Evolutionary conservation across 2,797 vertebrate species (phyloP), one percentile per base, ranked within the genome.

Genomic region (Pseudochirops cupreus): DNA sequence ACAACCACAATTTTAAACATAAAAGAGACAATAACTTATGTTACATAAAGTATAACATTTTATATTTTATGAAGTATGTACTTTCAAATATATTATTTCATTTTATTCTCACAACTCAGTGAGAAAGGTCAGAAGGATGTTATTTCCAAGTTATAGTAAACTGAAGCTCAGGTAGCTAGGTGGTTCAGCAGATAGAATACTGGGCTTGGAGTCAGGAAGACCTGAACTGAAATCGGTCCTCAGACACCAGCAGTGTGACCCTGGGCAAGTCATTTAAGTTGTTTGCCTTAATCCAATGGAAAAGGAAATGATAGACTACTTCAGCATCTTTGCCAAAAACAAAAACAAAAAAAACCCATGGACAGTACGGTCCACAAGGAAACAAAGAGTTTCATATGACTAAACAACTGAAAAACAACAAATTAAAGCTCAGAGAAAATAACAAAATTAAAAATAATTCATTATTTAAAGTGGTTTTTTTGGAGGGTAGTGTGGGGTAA

Each of bases 1-100:
- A 3, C 33, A n/a, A 1, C 54, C 90, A 89, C 13, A 92, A 92
- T 91, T 96, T 95, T 93, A 95, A 97, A 90, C 95, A 82, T 26
- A 55, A 82, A 94, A 94, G 0, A 92, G 50, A 13, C 31, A 93
- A 39, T 39, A 16, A 54, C 10, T 54, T 54, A 54, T 54, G 53
- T 54, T 54, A 54, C 12, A 39, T 74, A 67, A 67, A 1, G 16
- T 39, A 74, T 39, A 74, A 74, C 33, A 74, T 6, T 67, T 67
- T 67, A 67, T 31, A n/a, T n/a, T 74, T 90, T 31, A 52, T n/a
- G 9, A 50, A 89, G 82, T 14, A 50, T 33, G 12, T 33, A 62
- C 9, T 16, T 74, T 74, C 62, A 74, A 74, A 74, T 39, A 39
- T 74, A 74, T n/a, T 74, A 18, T 74, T 74, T 39, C 5, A 74